Conservation (phyloP, 2,113 vertebrate species). For the Hippoglossus stenolepis region DNA sequence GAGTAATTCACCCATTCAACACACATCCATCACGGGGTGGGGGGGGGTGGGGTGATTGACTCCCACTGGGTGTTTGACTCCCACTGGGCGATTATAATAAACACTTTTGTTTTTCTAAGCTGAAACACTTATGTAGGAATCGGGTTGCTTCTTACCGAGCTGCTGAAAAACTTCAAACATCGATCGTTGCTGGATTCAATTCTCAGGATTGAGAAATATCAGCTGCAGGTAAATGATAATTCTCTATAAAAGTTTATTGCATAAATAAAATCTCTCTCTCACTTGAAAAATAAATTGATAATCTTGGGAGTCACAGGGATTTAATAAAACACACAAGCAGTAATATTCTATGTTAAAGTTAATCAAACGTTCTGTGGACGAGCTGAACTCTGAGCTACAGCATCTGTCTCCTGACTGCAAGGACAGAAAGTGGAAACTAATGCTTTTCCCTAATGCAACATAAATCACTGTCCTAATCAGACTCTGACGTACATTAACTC, state of each 20-base stretch:
- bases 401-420: not conserved
- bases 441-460: not conserved
- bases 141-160: not conserved
- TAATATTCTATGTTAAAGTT: not conserved
- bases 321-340: not conserved
- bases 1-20: slow-evolving; percentile 61
- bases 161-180: not conserved
- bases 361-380: not conserved
- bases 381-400: not conserved
- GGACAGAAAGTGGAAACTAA: not conserved
- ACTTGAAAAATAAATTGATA: not conserved
- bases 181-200: not conserved
- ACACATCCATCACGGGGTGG: slow-evolving; percentile 62
- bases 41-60: slow-evolving; percentile 7
- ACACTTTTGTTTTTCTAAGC: not conserved
- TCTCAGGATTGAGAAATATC: not conserved
- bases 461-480: slow-evolving; percentile 10
- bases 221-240: too few relatives aligned
- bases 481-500: not conserved
- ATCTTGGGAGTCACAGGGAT: not conserved
- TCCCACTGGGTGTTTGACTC: slow-evolving; percentile 25
- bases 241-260: too few relatives aligned
- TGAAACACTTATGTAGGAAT: not conserved
- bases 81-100: slow-evolving; percentile 46
- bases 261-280: not conserved